A percentile compares a stretch with the other conserved stretches of the same genome.
Evolutionary conservation across 1,140 invertebrate genomes (phyloP).

Genomic region (Bombus fervidus): DNA sequence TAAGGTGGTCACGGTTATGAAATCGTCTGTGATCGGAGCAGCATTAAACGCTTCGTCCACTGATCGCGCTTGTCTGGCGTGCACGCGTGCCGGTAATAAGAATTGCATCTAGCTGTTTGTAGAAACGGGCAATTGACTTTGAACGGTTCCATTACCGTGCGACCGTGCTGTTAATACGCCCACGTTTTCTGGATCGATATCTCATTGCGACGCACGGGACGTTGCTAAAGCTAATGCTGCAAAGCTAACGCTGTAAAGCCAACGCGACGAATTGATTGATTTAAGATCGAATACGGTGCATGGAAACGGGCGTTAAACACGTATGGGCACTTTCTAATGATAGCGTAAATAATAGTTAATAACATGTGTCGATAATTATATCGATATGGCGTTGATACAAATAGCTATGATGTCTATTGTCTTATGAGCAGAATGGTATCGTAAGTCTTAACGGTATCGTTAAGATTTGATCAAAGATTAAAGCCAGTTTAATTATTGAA

Average conservation of each 20-base stretch:
- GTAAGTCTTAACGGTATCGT: not conserved
- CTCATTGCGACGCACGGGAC: conserved; percentile 2
- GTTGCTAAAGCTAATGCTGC: conserved; percentile 29
- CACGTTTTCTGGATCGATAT: conserved; percentile 31
- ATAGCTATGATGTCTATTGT: no score
- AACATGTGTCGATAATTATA: not conserved
- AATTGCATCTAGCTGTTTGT: conserved; percentile 27
- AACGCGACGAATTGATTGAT: conserved; percentile 32
- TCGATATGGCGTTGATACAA: not conserved
- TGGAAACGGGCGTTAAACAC: conserved; percentile 37
- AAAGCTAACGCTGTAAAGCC: no score
- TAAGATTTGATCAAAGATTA: not conserved
- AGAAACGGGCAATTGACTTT: conserved; percentile 31
- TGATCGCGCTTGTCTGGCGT: conserved; percentile 5
- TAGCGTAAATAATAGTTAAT: conserved; percentile 45
- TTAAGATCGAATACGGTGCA: conserved; percentile 9
- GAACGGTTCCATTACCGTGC: conserved; percentile 17
- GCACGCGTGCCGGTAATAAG: conserved; percentile 30
- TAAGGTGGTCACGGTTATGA: not conserved
- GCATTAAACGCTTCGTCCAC: not conserved
- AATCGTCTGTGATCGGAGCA: not conserved
- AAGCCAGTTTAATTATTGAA: not conserved
- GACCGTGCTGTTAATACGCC: conserved; percentile 20
- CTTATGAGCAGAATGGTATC: not conserved
- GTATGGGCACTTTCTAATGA: conserved; percentile 31